These are phyloP conservation scores for Coranthus polyacanthus DNA, from an alignment of 2,797 vertebrate genomes.

Conservation along the genomic window DNA sequence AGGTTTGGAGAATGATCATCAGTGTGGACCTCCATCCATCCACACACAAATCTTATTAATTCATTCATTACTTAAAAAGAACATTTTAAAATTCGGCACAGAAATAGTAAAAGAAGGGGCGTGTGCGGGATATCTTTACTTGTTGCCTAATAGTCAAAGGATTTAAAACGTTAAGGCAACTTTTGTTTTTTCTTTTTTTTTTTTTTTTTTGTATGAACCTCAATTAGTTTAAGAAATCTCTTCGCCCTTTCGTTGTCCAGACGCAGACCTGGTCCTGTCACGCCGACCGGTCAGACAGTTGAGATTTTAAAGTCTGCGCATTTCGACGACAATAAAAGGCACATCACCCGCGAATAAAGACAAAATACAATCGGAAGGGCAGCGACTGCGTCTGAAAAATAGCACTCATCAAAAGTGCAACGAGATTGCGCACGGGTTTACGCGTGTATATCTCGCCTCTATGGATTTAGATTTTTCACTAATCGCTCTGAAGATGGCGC, in stretches of 20 bases:
- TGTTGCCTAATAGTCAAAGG: neutral
- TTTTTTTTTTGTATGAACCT: no score
- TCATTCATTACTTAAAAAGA: no score
- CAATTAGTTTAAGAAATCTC: neutral
- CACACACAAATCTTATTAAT: no score
- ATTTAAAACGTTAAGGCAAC: neutral
- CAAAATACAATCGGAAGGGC: neutral
- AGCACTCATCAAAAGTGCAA: conserved; percentile 6
- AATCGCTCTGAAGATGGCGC: no score
- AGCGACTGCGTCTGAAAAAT: neutral
- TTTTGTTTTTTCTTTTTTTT: conserved; percentile 2
- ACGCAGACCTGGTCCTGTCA: neutral
- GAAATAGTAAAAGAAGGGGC: no score
- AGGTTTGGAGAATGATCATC: no score
- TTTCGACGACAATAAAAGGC: neutral
- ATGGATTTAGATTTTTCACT: no score
- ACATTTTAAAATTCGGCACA: no score
- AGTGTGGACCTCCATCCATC: no score
- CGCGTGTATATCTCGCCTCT: neutral
- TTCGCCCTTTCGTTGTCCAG: conserved; percentile 1
- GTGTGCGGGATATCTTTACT: neutral
- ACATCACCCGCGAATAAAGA: neutral
- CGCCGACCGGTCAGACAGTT: conserved; percentile 6
- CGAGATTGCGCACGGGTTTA: conserved; percentile 9
- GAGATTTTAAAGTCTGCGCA: neutral